phyloP scores from a whole-genome alignment of 2,888 invertebrate genomes.

The Vesta saturnalis region DNA sequence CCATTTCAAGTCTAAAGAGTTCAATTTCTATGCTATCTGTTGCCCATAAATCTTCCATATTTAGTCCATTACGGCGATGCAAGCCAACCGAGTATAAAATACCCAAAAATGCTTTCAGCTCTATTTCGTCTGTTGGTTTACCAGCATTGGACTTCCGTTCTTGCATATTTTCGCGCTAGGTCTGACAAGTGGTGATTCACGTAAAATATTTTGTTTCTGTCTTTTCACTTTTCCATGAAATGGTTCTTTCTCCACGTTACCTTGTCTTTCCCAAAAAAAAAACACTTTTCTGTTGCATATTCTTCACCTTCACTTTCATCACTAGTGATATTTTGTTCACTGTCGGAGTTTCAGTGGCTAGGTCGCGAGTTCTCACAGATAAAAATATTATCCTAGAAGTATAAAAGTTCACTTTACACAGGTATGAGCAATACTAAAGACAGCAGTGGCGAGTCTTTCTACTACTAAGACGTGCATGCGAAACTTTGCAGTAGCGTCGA shows the following conservation, averaged over 20 bases:
- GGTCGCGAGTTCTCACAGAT: background rate
- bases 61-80: background rate
- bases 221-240: background rate
- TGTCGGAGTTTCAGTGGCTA: background rate
- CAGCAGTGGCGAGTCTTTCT: too few species aligned
- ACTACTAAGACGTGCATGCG: too few species aligned
- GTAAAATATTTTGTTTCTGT: too few species aligned
- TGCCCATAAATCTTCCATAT: background rate
- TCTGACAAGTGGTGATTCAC: too few species aligned
- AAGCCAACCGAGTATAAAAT: background rate
- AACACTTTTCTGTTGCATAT: too few species aligned
- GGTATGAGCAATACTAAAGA: too few species aligned
- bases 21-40: slow-evolving; percentile 1
- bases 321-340: background rate
- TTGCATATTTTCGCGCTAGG: slow-evolving; percentile 1
- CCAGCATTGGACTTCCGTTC: slow-evolving; percentile 1
- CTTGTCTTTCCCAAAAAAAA: too few species aligned
- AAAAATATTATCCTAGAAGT: background rate
- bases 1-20: background rate
- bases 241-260: background rate
- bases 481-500: too few species aligned
- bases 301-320: background rate
- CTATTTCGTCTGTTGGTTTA: background rate
- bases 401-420: background rate
- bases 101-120: slow-evolving; percentile 8